Percentiles rank a stretch among this genome's conserved stretches.
Conservation (phyloP, 2,797 vertebrate genomes). For the Hypotaenidia okinawae region DNA sequence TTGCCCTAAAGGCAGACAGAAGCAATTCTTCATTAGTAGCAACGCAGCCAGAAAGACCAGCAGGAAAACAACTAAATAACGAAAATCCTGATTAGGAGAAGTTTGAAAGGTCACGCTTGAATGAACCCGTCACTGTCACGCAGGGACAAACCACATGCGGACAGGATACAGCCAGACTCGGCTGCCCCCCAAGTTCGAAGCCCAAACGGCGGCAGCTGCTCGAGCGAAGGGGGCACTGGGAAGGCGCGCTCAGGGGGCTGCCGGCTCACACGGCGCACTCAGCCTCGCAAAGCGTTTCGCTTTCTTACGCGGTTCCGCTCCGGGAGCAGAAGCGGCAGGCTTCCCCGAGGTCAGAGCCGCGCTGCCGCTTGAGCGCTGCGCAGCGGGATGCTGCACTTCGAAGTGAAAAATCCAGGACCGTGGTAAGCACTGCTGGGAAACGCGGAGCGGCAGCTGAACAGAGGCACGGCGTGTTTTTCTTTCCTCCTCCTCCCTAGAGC, state of each 20-base stretch:
- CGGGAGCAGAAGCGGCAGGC: neutral
- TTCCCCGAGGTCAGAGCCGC: neutral
- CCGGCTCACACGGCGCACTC: rapidly evolving
- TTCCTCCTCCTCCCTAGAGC: slow-evolving; percentile 2
- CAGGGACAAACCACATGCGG: neutral
- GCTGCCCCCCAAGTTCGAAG: neutral
- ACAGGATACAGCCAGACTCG: rapidly evolving
- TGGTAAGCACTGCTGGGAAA: neutral
- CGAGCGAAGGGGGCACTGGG: neutral
- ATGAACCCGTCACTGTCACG: neutral
- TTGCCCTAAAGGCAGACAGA: neutral
- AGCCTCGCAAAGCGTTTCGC: neutral
- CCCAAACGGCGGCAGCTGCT: neutral
- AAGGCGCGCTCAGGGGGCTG: neutral
- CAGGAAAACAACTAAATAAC: neutral
- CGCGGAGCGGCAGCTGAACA: neutral
- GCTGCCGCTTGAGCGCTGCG: neutral
- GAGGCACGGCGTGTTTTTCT: neutral
- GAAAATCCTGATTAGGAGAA: neutral
- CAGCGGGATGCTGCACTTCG: neutral
- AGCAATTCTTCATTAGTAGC: neutral
- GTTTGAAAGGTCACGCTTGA: neutral
- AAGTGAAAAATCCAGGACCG: neutral
- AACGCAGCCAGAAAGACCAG: neutral
- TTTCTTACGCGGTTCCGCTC: neutral